These are phyloP conservation scores for Ptilodon capucinus DNA, from an alignment of 2,888 invertebrate genomes.

Conservation along the genomic window DNA sequence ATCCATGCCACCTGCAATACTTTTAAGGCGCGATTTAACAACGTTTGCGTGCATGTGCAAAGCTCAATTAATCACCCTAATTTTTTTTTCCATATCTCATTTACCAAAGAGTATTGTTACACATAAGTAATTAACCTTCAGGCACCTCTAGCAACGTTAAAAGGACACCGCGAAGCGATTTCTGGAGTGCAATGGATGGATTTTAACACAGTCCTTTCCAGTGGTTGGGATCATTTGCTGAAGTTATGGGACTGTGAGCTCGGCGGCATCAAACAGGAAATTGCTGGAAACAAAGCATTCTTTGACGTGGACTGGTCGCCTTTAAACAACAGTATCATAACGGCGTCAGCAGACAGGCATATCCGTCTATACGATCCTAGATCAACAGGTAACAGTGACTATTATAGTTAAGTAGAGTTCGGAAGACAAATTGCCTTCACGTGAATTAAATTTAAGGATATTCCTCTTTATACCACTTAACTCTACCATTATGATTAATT, in stretches of 20 bases:
- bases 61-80: too few species aligned
- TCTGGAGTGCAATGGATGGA: conserved; percentile 94
- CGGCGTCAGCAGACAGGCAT: conserved; percentile 95
- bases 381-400: conserved; percentile 84
- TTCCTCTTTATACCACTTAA: too few species aligned
- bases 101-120: too few species aligned
- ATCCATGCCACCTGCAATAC: too few species aligned
- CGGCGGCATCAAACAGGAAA: conserved; percentile 91
- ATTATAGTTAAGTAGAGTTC: too few species aligned
- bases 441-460: too few species aligned
- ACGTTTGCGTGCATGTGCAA: too few species aligned
- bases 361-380: conserved; percentile 96
- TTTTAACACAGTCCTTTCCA: conserved; percentile 89
- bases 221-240: conserved; percentile 98
- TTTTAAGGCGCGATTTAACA: too few species aligned
- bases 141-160: conserved; percentile 92
- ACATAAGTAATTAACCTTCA: conserved; percentile 44
- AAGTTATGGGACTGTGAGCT: conserved; percentile 96
- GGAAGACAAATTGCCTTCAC: too few species aligned
- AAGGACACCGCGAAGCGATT: conserved; percentile 96
- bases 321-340: conserved; percentile 87
- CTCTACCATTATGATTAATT: too few species aligned
- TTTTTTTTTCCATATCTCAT: too few species aligned
- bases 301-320: conserved; percentile 93
- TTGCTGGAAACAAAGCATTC: conserved; percentile 93